phyloP scores from a whole-genome alignment of 2,888 invertebrate species.

The Polyploca ridens region DNA sequence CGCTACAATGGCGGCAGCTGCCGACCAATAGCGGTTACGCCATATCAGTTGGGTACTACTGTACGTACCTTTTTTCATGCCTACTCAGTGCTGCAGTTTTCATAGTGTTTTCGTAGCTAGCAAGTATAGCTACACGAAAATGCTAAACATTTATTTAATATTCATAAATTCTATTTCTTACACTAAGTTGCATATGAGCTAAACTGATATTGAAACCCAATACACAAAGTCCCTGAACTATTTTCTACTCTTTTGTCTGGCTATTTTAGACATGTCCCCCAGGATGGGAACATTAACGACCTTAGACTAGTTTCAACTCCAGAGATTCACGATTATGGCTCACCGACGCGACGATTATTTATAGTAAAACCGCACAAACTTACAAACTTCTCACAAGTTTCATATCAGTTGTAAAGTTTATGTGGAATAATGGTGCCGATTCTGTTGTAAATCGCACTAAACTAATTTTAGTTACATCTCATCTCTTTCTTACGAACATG shows the following conservation, averaged over 20 bases:
- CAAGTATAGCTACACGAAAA: no score
- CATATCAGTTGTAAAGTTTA: neutral
- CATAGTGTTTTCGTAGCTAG: no score
- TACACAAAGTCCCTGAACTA: constrained; percentile 9
- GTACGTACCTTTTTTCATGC: no score
- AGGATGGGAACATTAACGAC: constrained; percentile 1
- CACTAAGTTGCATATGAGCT: neutral
- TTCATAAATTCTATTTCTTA: neutral
- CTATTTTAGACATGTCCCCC: constrained; percentile 3
- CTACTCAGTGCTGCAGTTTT: no score
- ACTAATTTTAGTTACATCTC: no score
- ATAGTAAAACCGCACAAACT: neutral
- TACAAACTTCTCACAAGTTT: no score
- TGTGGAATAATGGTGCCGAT: neutral
- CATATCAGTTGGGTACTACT: no score
- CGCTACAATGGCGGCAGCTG: no score
- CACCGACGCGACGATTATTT: neutral
- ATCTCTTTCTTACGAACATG: no score
- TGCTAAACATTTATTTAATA: no score
- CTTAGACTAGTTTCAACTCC: neutral
- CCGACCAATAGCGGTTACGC: no score
- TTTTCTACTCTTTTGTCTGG: constrained; percentile 1
- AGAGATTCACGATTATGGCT: neutral
- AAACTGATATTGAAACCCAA: constrained; percentile 10
- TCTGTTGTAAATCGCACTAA: no score